A percentile compares a stretch with the other conserved stretches of the same genome.
These are phyloP conservation scores for Odontamblyopus lacepedii DNA, from an alignment of 2,797 vertebrate species.

Conservation along the genomic window DNA sequence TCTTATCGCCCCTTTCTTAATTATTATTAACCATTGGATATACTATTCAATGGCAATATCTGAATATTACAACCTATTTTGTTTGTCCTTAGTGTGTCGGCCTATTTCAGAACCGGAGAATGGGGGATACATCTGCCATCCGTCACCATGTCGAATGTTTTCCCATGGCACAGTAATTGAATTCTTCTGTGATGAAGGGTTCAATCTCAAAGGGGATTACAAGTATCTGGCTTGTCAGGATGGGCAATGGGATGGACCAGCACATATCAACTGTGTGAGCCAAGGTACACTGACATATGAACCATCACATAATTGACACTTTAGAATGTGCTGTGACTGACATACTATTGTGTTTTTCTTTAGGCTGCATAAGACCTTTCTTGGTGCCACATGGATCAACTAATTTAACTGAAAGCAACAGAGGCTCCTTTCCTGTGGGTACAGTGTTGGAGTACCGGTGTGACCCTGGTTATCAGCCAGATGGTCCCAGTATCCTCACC, in stretches of 20 bases:
- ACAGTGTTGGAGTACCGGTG: slow-evolving; percentile 76
- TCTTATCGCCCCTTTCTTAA: background rate
- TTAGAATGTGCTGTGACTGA: background rate
- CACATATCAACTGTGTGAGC: slow-evolving; percentile 90
- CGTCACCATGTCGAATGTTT: slow-evolving; percentile 86
- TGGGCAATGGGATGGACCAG: slow-evolving; percentile 90
- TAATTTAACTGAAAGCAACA: slow-evolving; percentile 71
- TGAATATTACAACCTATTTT: background rate
- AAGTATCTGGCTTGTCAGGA: slow-evolving; percentile 94
- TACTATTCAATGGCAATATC: background rate
- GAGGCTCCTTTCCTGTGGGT: slow-evolving; percentile 70
- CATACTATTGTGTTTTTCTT: background rate
- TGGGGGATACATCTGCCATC: slow-evolving; percentile 92
- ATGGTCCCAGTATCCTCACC: slow-evolving; percentile 67
- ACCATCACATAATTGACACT: background rate
- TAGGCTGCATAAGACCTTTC: slow-evolving; percentile 70
- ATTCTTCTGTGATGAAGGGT: slow-evolving; percentile 92
- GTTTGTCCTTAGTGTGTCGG: slow-evolving; percentile 80
- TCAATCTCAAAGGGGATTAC: slow-evolving; percentile 89
- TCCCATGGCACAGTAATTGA: slow-evolving; percentile 90
- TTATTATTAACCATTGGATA: background rate
- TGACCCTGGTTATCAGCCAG: slow-evolving; percentile 70
- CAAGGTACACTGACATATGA: slow-evolving; percentile 70
- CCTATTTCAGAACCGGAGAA: slow-evolving; percentile 89
- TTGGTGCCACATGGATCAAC: slow-evolving; percentile 65